These are phyloP conservation scores for Elaeidobius kamerunicus DNA, from an alignment of 2,888 invertebrate genomes.

Conservation along the genomic window DNA sequence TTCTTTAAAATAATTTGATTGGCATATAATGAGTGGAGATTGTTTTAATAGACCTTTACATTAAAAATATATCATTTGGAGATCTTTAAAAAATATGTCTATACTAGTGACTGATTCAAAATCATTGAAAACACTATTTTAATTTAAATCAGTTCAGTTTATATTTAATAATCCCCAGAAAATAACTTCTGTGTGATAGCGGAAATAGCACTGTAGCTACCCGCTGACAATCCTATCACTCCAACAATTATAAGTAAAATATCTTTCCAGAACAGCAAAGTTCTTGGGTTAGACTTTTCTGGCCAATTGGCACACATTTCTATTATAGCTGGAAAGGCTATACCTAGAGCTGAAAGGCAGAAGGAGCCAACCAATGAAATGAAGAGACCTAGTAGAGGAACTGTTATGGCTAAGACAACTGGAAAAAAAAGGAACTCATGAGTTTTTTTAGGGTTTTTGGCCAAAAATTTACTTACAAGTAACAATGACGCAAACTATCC, in stretches of 20 bases:
- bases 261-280: constrained; percentile 51
- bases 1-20: too few species aligned
- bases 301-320: constrained; percentile 72
- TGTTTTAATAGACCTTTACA: too few species aligned
- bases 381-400: constrained; percentile 69
- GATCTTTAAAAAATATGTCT: too few species aligned
- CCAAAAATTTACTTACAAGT: constrained; percentile 46
- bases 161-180: constrained; percentile 30
- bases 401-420: constrained; percentile 71
- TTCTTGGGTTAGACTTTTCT: constrained; percentile 53
- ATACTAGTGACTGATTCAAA: too few species aligned
- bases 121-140: too few species aligned
- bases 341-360: constrained; percentile 68
- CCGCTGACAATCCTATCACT: constrained; percentile 54
- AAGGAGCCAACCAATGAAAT: constrained; percentile 75
- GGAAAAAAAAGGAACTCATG: constrained; percentile 40
- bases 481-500: constrained; percentile 46
- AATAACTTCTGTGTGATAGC: constrained; percentile 49
- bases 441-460: constrained; percentile 9
- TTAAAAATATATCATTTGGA: too few species aligned
- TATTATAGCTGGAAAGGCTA: constrained; percentile 72
- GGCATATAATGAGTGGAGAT: too few species aligned
- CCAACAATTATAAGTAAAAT: constrained; percentile 54
- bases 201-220: constrained; percentile 55
- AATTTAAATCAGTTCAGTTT: not conserved